phyloP scores from a whole-genome alignment of 2,113 vertebrate genomes.

The Uria aalge region DNA sequence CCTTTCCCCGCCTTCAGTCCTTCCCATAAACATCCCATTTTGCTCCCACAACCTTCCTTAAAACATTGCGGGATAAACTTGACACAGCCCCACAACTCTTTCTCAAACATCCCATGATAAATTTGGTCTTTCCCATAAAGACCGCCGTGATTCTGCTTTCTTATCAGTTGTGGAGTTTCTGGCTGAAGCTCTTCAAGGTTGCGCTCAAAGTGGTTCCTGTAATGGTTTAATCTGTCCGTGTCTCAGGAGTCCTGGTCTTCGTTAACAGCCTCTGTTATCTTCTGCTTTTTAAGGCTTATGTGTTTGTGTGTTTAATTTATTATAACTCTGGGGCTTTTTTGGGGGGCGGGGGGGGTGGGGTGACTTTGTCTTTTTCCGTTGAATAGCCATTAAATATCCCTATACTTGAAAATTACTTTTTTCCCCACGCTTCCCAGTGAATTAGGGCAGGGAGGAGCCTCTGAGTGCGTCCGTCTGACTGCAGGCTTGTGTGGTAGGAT shows the following conservation, averaged over 20 bases:
- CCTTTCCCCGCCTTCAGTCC: neutral
- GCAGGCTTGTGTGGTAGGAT: neutral
- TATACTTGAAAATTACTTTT: neutral
- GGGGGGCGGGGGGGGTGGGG: too few relatives aligned
- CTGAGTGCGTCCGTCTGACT: fast-evolving
- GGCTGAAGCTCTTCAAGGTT: neutral
- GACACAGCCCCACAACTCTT: neutral
- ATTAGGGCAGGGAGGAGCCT: neutral
- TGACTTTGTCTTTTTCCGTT: neutral
- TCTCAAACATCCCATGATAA: neutral
- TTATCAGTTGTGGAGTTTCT: neutral
- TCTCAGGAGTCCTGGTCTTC: neutral
- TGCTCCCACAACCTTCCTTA: neutral
- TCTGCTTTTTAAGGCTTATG: neutral
- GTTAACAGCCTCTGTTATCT: neutral
- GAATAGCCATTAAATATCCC: neutral
- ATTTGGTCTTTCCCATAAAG: neutral
- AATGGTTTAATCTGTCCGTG: neutral
- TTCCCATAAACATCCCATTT: neutral
- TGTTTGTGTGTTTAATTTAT: neutral
- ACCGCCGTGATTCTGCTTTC: neutral
- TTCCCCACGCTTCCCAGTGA: neutral
- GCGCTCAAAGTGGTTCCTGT: neutral
- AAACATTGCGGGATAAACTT: neutral
- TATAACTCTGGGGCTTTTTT: neutral